phyloP scores from a whole-genome alignment of 2,797 vertebrate species.

The Aselliscus stoliczkanus region DNA sequence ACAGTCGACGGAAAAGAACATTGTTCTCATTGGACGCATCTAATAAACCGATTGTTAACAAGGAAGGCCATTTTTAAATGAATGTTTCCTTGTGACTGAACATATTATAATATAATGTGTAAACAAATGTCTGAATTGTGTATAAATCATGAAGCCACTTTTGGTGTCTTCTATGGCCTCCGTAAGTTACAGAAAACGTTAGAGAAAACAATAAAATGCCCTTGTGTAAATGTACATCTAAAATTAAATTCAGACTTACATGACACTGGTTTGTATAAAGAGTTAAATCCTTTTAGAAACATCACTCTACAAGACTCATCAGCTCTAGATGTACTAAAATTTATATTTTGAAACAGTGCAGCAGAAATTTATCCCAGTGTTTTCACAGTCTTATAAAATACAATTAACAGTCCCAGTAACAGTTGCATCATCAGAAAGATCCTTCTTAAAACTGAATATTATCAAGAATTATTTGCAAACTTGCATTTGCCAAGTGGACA shows the following conservation, averaged over 20 bases:
- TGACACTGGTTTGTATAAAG: neutral
- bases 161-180: neutral
- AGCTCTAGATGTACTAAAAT: neutral
- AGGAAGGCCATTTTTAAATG: neutral
- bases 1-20: neutral
- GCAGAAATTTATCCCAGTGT: neutral
- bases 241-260: neutral
- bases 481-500: neutral
- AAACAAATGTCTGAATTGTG: neutral
- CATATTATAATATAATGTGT: neutral
- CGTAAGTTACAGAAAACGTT: neutral
- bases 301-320: neutral
- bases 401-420: neutral
- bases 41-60: neutral
- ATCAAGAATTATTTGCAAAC: neutral
- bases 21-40: neutral
- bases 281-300: neutral
- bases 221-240: neutral
- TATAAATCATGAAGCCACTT: neutral
- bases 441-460: neutral
- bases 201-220: neutral
- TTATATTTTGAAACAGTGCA: neutral
- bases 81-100: neutral
- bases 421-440: neutral
- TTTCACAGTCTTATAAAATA: neutral